phyloP scores from a whole-genome alignment of 2,797 vertebrate genomes.

The Premnoplex brunnescens region DNA sequence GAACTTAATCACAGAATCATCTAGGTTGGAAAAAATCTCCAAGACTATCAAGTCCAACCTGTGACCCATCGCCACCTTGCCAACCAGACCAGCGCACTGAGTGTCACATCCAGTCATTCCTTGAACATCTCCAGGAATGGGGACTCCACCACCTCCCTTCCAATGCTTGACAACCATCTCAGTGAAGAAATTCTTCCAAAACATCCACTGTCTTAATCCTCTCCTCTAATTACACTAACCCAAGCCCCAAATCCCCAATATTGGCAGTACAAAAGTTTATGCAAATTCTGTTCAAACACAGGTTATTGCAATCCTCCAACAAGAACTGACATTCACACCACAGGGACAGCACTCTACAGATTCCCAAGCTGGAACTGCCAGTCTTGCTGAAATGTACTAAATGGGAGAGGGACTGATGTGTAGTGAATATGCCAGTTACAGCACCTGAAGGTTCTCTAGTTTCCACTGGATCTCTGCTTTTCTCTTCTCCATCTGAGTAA shows the following conservation, averaged over 20 bases:
- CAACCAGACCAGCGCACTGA: background rate
- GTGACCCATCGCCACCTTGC: background rate
- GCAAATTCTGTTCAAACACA: background rate
- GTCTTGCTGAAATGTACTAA: background rate
- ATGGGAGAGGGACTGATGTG: background rate
- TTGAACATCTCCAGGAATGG: background rate
- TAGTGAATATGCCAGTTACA: background rate
- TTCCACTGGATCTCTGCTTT: conserved; percentile 69
- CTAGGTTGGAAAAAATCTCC: background rate
- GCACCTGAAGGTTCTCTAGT: conserved; percentile 70
- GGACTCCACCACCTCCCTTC: background rate
- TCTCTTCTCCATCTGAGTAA: conserved; percentile 80
- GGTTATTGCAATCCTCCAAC: background rate
- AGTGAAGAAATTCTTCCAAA: background rate
- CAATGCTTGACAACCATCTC: background rate
- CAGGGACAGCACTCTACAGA: background rate
- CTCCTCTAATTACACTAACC: background rate
- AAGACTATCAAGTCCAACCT: background rate
- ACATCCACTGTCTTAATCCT: background rate
- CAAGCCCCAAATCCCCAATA: background rate
- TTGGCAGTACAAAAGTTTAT: background rate
- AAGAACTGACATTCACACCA: background rate
- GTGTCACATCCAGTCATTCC: background rate
- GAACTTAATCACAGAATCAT: background rate
- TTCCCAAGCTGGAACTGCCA: background rate